phyloP scores from a whole-genome alignment of 2,888 invertebrate genomes.

The Microdon myrmicae region DNA sequence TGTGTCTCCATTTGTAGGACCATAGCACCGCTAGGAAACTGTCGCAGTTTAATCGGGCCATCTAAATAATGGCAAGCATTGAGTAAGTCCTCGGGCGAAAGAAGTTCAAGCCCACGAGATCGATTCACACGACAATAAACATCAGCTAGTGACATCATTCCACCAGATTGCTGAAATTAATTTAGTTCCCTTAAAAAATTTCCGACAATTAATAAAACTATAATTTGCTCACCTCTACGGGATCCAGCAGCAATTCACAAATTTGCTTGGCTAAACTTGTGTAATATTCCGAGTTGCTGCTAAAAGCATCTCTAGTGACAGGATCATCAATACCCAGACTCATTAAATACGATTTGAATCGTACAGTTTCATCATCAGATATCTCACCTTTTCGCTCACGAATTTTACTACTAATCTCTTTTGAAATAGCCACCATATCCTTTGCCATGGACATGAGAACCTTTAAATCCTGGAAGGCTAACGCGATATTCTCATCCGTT shows the following conservation, averaged over 20 bases:
- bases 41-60: slow-evolving; percentile 80
- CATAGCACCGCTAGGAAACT: slow-evolving; percentile 95
- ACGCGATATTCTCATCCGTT: slow-evolving; percentile 89
- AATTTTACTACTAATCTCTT: slow-evolving; percentile 91
- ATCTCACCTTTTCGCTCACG: slow-evolving; percentile 94
- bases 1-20: slow-evolving; percentile 87
- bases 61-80: slow-evolving; percentile 82
- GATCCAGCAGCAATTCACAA: slow-evolving; percentile 81
- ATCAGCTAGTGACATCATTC: slow-evolving; percentile 96
- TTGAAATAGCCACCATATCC: slow-evolving; percentile 95
- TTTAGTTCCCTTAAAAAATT: background rate
- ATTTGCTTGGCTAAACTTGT: slow-evolving; percentile 87
- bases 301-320: slow-evolving; percentile 91
- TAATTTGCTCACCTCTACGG: slow-evolving; percentile 75
- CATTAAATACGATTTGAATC: slow-evolving; percentile 94
- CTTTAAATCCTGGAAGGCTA: slow-evolving; percentile 95
- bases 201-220: background rate
- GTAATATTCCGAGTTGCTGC: slow-evolving; percentile 87
- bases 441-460: slow-evolving; percentile 96
- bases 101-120: slow-evolving; percentile 92
- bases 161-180: slow-evolving; percentile 80
- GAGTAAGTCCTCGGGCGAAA: slow-evolving; percentile 96
- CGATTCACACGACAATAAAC: slow-evolving; percentile 97
- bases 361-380: slow-evolving; percentile 95
- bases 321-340: slow-evolving; percentile 98